Base-by-base conservation (phyloP, 1,140 invertebrate species). In the Leptinotarsa undecemlineata region DNA sequence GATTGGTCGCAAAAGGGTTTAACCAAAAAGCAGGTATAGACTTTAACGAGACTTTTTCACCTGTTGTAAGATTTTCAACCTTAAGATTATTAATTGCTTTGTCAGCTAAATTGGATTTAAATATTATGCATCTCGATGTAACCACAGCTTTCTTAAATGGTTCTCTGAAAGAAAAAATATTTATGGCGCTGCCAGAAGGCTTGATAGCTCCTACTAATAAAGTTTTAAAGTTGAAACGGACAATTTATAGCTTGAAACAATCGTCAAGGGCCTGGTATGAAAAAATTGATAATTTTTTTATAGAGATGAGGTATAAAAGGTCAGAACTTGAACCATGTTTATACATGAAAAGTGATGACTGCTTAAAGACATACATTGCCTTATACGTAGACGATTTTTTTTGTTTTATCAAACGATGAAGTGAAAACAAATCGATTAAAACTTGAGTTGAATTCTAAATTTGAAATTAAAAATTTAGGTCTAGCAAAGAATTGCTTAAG, bases 201-300 rank as follows among this genome's bases (percentile, higher is more conserved):
- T 75, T 83, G 19, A 42, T 73, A 23, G 64, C 72, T 47, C 48
- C 80, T 17, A 33, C 20, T 69, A 74, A 80, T 51, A 21, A 79
- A 63, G 21, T 21, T 21, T 21, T 21, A 21, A 21, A 21, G 77
- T 75, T 87, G 51, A 84, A 85, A 57, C 85, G 84, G 75, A 77
- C 81, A 48, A 71, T 86, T 19, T 87, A 87, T 77, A 85, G 83
- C 1, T 77, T 87, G 19, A 85, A 86, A 81, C 85, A 87, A 75
- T 76, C 84, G 26, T 81, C 84, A 64, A 75, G 80, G 73, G 80
- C 79, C 61, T 83, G 82, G 81, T 82, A 78, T 76, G 71, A 82
- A 77, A 68, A 68, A 3, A 80, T 84, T 78, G 74, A 84, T 33
- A 20, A 79, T 51, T 68, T 68, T 21, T 73, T 84, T 33, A 79